A percentile compares a stretch with the other conserved stretches of the same genome.
phyloP scores from a whole-genome alignment of 2,888 invertebrate species.

The Candidula unifasciata region DNA sequence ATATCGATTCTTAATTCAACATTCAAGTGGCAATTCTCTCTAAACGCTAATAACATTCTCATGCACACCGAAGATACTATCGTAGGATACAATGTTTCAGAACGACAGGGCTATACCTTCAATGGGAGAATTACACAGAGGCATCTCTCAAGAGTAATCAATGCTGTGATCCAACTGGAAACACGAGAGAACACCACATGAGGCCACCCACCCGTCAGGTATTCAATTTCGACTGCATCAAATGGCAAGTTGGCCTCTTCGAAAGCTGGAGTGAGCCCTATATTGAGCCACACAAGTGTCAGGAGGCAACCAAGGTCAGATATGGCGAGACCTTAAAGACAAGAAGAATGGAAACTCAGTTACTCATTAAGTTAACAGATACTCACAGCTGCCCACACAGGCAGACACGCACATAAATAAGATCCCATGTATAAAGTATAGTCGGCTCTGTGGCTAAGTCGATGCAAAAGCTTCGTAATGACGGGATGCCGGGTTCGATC shows the following conservation, averaged over 20 bases:
- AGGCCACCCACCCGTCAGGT: neutral
- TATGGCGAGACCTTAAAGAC: neutral
- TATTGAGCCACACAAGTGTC: neutral
- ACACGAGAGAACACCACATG: constrained; percentile 21
- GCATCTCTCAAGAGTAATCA: constrained; percentile 6
- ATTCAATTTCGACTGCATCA: neutral
- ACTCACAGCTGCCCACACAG: neutral
- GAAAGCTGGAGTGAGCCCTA: neutral
- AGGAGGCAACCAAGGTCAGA: neutral
- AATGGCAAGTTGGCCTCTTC: neutral
- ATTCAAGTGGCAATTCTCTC: too few species aligned
- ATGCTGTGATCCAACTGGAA: constrained; percentile 10
- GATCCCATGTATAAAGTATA: too few species aligned
- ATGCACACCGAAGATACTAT: too few species aligned
- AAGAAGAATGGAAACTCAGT: neutral
- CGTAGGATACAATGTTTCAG: too few species aligned
- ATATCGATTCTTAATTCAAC: too few species aligned
- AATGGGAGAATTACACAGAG: neutral
- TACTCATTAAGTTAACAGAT: neutral
- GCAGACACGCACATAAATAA: too few species aligned
- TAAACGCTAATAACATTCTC: neutral
- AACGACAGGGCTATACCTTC: too few species aligned
- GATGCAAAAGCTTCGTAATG: too few species aligned
- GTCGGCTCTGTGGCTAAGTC: too few species aligned
- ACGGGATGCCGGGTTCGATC: too few species aligned